Percentiles rank a stretch among this genome's conserved stretches.
Evolutionary conservation across 2,888 invertebrate species (phyloP).

Genomic region (Harmothoe impar): DNA sequence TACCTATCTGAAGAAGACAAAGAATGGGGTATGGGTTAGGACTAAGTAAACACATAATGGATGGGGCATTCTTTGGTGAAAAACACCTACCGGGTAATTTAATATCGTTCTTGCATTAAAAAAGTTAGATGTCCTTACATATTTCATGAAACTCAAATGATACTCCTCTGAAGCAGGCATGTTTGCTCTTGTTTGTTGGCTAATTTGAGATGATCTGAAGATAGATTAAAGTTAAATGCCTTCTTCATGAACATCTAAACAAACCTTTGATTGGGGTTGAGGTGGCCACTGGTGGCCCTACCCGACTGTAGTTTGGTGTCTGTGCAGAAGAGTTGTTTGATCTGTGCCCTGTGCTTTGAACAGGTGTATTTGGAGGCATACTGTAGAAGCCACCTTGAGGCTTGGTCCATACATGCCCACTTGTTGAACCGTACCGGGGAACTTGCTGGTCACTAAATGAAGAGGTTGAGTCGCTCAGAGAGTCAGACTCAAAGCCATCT

Average conservation of each 20-base stretch:
- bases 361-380: too few relatives aligned
- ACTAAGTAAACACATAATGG: too few relatives aligned
- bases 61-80: too few relatives aligned
- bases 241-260: too few relatives aligned
- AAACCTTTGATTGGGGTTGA: background rate
- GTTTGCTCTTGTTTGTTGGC: too few relatives aligned
- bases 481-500: conserved; percentile 19
- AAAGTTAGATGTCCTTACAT: too few relatives aligned
- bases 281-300: conserved; percentile 30
- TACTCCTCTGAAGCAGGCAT: too few relatives aligned
- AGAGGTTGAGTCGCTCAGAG: background rate
- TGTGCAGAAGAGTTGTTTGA: background rate
- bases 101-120: too few relatives aligned
- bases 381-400: background rate
- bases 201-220: too few relatives aligned
- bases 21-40: background rate
- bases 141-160: too few relatives aligned
- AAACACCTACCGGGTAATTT: too few relatives aligned
- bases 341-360: background rate
- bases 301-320: background rate
- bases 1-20: background rate
- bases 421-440: background rate
- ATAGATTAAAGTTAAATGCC: too few relatives aligned
- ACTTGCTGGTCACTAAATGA: conserved; percentile 8
- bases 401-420: background rate